phyloP scores from a whole-genome alignment of 2,888 invertebrate genomes.

The Acanthococcus lagerstroemiae region DNA sequence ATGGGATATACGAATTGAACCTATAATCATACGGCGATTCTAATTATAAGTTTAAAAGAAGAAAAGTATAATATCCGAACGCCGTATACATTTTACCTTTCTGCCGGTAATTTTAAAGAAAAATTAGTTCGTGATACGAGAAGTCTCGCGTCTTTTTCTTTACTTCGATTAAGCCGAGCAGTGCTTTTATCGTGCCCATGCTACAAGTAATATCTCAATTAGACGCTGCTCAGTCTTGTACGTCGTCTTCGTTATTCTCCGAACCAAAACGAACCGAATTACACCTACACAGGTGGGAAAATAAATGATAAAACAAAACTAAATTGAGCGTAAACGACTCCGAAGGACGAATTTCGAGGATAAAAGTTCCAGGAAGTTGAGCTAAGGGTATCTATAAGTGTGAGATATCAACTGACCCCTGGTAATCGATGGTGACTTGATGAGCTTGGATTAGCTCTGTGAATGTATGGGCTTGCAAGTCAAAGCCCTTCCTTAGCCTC shows the following conservation, averaged over 20 bases:
- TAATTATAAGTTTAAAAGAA: conserved; percentile 16
- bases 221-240: not conserved
- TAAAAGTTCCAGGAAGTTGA: no score
- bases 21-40: conserved; percentile 26
- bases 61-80: not conserved
- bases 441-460: no score
- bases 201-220: conserved; percentile 6
- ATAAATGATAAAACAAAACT: not conserved
- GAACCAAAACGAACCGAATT: conserved; percentile 26
- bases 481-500: no score
- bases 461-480: no score
- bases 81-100: conserved; percentile 10
- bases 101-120: conserved; percentile 19
- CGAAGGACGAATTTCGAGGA: not conserved
- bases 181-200: not conserved
- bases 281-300: conserved; percentile 1
- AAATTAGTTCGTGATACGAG: conserved; percentile 28
- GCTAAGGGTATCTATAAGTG: no score
- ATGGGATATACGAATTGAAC: conserved; percentile 22
- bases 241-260: not conserved
- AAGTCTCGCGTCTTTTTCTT: conserved; percentile 8
- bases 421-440: no score
- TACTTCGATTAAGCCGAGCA: not conserved
- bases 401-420: no score
- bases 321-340: not conserved